phyloP scores from a whole-genome alignment of 2,113 vertebrate genomes.

The Thamnaconus septentrionalis region DNA sequence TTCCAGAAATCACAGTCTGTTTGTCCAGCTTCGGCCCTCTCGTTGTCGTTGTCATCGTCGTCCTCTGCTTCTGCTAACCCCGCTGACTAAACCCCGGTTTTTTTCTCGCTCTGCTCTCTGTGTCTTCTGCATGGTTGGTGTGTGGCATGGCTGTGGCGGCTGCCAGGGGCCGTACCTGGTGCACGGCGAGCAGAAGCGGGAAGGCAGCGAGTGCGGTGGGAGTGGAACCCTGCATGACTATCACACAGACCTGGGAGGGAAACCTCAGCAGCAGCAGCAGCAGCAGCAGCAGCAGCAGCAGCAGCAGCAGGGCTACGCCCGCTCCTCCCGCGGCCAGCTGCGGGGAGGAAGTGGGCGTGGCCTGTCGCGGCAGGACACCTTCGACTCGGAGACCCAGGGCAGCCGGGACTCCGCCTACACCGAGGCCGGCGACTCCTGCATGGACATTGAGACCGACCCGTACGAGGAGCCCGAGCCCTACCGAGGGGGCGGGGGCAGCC shows the following conservation, averaged over 20 bases:
- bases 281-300: slow-evolving; percentile 73
- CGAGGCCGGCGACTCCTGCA: slow-evolving; percentile 88
- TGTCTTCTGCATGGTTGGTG: slow-evolving; percentile 79
- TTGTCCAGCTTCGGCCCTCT: background rate
- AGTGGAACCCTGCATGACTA: slow-evolving; percentile 79
- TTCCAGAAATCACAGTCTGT: background rate
- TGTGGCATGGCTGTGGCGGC: slow-evolving; percentile 58
- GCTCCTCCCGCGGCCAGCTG: slow-evolving; percentile 71
- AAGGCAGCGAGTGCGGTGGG: slow-evolving; percentile 78
- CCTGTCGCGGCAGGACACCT: slow-evolving; percentile 90
- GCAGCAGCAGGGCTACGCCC: slow-evolving; percentile 72
- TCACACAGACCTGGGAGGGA: slow-evolving; percentile 76
- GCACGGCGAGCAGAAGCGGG: slow-evolving; percentile 85
- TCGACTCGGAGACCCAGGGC: slow-evolving; percentile 89
- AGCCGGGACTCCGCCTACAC: slow-evolving; percentile 93
- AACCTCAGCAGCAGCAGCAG: slow-evolving; percentile 71
- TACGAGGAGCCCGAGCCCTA: slow-evolving; percentile 87
- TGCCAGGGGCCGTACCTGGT: slow-evolving; percentile 87
- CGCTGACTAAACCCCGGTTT: slow-evolving; percentile 60
- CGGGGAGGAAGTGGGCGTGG: slow-evolving; percentile 71
- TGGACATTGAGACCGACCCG: slow-evolving; percentile 93
- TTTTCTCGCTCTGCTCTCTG: slow-evolving; percentile 59
- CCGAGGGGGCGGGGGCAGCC: slow-evolving; percentile 55
- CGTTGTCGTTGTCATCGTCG: background rate
- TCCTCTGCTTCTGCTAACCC: slow-evolving; percentile 33